Conservation (phyloP, 2,888 invertebrate genomes). For the Carterocephalus palaemon region DNA sequence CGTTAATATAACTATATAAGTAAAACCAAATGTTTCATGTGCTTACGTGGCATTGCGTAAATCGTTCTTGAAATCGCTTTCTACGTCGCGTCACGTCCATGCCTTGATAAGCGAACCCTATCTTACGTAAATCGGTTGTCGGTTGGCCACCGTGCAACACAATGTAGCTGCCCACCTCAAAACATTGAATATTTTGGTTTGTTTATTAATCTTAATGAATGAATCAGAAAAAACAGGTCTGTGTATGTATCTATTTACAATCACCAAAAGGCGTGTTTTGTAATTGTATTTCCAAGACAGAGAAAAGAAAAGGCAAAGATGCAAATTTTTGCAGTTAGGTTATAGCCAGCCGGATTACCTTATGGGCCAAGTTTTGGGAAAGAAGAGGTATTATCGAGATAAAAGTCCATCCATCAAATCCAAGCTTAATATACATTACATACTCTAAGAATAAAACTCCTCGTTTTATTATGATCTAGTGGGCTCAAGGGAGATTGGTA, state of each 20-base stretch:
- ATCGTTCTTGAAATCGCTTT: slow-evolving; percentile 68
- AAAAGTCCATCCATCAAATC: too few species aligned
- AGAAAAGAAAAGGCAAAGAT: slow-evolving; percentile 18
- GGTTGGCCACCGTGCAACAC: slow-evolving; percentile 22
- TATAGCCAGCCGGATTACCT: slow-evolving; percentile 7
- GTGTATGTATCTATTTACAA: too few species aligned
- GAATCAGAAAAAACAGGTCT: slow-evolving; percentile 11
- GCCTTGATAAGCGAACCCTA: slow-evolving; percentile 47
- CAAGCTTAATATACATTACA: too few species aligned
- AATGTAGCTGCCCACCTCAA: slow-evolving; percentile 3
- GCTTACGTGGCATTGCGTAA: slow-evolving; percentile 53
- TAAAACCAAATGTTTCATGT: slow-evolving; percentile 48
- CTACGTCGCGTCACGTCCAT: slow-evolving; percentile 61
- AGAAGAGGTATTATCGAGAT: too few species aligned
- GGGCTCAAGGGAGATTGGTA: too few species aligned
- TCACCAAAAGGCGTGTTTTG: slow-evolving; percentile 6
- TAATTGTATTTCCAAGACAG: slow-evolving; percentile 18
- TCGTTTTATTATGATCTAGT: too few species aligned
- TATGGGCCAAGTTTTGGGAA: slow-evolving; percentile 9
- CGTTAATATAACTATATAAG: slow-evolving; percentile 18
- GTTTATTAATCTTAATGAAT: slow-evolving; percentile 10
- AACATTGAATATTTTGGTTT: slow-evolving; percentile 12
- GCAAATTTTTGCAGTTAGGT: slow-evolving; percentile 17
- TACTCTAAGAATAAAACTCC: too few species aligned
- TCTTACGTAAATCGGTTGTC: slow-evolving; percentile 56